Evolutionary conservation across 2,888 invertebrate species (phyloP), one percentile per base, ranked within the genome.

Genomic region (Andrena flavipes): DNA sequence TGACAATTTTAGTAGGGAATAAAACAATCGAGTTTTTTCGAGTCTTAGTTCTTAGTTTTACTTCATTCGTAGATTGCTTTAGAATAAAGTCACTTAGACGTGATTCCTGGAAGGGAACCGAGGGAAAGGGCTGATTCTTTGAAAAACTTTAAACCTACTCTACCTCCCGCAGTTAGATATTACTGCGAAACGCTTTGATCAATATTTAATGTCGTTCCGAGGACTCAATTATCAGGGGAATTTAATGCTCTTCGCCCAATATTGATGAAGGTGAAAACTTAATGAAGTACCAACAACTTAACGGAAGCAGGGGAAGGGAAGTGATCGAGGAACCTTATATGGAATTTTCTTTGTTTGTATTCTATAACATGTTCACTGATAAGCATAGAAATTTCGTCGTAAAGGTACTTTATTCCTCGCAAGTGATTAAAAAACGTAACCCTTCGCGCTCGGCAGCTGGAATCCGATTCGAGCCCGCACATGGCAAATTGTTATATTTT

Each of bases 341-440:
- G 20, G 29, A 7, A 63, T 56, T 59, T 70, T 59, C 42, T 26
- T 48, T 29, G 69, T 59, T 42, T 70, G 59, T 59, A 29, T 70
- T 70, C 29, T 42, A 59, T 2, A 6, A 42, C 59, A 42, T 65
- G n/a, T 65, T 23, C 51, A 35, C 54, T n/a, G 26, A 64, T 6
- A 51, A 54, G 13, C 23, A 56, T 35, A 23, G 67, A 56, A 42
- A 65, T 56, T 56, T 33, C 51, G 13, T 54, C 35, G 54, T 16
- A 23, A 51, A 64, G 4, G 5, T 65, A 49, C 65, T 35, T 51
- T 72, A 51, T 42, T 71, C n/a, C 35, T 42, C 20, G 10, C 26
- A 23, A 73, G 13, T 29, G 8, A 35, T 54, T 35, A 20, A 67
- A 56, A 73, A 65, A 26, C 5, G 13, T 29, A n/a, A 73, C 54